Base-by-base conservation (phyloP, 2,888 invertebrate species). In the Rhopalosiphum nymphaeae region DNA sequence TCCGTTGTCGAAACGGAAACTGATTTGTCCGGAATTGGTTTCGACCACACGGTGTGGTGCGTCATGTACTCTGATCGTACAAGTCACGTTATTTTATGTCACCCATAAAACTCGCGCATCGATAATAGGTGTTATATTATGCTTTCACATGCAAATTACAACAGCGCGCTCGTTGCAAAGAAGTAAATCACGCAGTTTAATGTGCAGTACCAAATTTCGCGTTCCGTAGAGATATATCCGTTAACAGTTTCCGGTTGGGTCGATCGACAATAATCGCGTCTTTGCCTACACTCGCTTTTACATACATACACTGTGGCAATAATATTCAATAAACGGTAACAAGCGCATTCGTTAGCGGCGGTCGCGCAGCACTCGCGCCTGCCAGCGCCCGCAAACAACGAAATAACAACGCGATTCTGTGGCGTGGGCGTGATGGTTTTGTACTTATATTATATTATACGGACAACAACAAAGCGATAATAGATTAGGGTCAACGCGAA, bases 401-500 rank as follows among this genome's bases (percentile, higher is more conserved):
- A n/a, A n/a, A 49, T 78, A 78, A 91, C 78, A 61, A 61, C 44
- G 46, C n/a, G 36, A 91, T 91, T 91, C 57, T 46, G 49, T 16
- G 89, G 89, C 89, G 56, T 57, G 89, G 89, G 57, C 89, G 89
- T 56, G 91, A 56, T 46, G 90, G 85, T 93, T 90, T 89, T 93
- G 89, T 89, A 57, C 46, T 26, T 29, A 57, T 53, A 61, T 78
- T 36, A 42, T 78, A 78, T 78, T 78, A 78, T 78, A 78, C 87
- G 88, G 46, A 93, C 94, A 49, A 53, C 94, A 94, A 93, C 93
- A 90, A 89, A 90, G 93, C 90, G 93, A 93, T 93, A 94, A 94
- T 91, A 91, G 94, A 94, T 94, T 94, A 93, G 93, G 93, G 93
- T 93, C 93, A 90, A 94, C 67, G 93, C 61, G 67, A 89, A 84